These are phyloP conservation scores for Caranx ignobilis DNA, from an alignment of 2,113 vertebrate species.

Conservation along the genomic window DNA sequence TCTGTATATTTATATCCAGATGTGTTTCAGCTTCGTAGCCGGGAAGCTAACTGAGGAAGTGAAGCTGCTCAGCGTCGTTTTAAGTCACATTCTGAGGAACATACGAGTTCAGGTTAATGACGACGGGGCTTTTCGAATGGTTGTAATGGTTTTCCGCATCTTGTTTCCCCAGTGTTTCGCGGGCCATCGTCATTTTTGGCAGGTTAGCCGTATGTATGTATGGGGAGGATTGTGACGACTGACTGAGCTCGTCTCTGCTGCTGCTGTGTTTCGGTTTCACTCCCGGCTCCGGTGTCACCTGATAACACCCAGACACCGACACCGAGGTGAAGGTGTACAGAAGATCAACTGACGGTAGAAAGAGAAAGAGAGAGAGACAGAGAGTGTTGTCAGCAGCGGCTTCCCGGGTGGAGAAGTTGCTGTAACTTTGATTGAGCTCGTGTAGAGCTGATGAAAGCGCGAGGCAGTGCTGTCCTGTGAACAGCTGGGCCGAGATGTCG, in stretches of 20 bases:
- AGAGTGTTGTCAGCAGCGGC: background rate
- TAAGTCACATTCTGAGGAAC: background rate
- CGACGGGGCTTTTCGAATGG: too few relatives aligned
- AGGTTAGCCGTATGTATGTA: too few relatives aligned
- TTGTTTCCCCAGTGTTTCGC: too few relatives aligned
- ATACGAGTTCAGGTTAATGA: too few relatives aligned
- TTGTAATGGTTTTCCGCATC: too few relatives aligned
- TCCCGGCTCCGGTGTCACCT: slow-evolving; percentile 30
- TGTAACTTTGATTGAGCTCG: background rate
- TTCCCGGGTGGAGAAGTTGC: rapidly evolving
- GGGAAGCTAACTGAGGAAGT: background rate
- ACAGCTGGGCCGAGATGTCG: slow-evolving; percentile 34
- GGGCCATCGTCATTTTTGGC: too few relatives aligned
- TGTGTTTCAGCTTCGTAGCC: background rate
- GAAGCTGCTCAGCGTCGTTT: background rate
- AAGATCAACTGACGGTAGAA: background rate
- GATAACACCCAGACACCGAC: slow-evolving; percentile 29
- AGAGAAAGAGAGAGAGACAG: background rate
- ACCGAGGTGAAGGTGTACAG: rapidly evolving
- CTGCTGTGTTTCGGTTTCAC: background rate
- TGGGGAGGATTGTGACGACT: too few relatives aligned
- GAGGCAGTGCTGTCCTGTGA: background rate
- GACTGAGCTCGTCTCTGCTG: too few relatives aligned
- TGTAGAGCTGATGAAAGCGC: background rate
- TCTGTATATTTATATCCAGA: background rate